Percentiles rank a stretch among this genome's conserved stretches.
These are phyloP conservation scores for Dendrocincla tyrannina DNA, from an alignment of 2,797 vertebrate genomes.

Conservation along the genomic window DNA sequence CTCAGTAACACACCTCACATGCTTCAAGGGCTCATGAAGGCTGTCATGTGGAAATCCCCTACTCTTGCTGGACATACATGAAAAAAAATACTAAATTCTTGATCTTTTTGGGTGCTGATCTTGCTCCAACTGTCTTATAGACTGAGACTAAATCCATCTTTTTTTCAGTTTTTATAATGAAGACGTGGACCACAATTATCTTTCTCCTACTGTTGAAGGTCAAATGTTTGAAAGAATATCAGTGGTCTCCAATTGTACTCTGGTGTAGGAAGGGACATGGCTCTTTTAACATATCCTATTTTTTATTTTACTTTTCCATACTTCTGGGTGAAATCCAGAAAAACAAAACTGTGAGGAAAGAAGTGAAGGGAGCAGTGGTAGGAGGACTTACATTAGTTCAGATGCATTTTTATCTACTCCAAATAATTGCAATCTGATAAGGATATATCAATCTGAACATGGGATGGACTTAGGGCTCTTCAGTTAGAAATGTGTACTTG, in stretches of 20 bases:
- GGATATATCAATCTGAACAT: rapidly evolving
- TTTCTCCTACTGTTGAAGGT: neutral
- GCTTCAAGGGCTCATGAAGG: neutral
- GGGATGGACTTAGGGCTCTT: neutral
- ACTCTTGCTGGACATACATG: neutral
- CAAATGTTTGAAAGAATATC: neutral
- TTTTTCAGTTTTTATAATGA: neutral
- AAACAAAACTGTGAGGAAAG: neutral
- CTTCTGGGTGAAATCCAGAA: neutral
- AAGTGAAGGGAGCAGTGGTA: neutral
- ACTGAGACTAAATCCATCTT: neutral
- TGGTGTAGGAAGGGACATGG: neutral
- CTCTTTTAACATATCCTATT: neutral
- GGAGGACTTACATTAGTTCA: neutral
- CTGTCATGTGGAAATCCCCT: neutral
- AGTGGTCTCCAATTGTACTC: neutral
- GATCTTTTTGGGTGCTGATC: neutral
- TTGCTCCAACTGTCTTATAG: neutral
- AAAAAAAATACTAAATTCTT: neutral
- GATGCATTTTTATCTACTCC: neutral
- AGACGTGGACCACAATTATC: neutral
- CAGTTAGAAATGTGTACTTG: neutral
- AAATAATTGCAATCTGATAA: neutral
- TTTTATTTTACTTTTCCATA: neutral
- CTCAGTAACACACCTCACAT: neutral